phyloP scores from a whole-genome alignment of 2,888 invertebrate species.

The Lampropteryx suffumata region DNA sequence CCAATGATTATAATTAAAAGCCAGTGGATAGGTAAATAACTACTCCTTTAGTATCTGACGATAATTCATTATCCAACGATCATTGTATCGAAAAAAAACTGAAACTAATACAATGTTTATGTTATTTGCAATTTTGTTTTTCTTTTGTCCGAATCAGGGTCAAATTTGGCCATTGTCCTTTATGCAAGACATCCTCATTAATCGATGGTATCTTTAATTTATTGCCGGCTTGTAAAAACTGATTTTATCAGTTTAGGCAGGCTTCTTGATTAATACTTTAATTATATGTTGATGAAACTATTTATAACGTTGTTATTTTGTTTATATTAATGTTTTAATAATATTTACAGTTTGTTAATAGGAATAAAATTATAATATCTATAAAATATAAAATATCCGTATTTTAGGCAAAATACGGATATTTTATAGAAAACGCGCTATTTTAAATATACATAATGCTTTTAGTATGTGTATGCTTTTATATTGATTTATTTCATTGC shows the following conservation, averaged over 20 bases:
- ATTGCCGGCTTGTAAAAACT: constrained; percentile 13
- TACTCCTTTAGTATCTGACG: neutral
- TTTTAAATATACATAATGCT: too few species aligned
- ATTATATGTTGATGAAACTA: constrained; percentile 12
- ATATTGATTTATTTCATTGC: too few species aligned
- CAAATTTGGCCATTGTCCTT: constrained; percentile 19
- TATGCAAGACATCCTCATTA: constrained; percentile 10
- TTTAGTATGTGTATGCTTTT: too few species aligned
- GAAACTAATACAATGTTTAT: neutral
- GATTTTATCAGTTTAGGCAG: constrained; percentile 16
- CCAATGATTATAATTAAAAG: constrained; percentile 11
- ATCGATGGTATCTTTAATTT: constrained; percentile 16
- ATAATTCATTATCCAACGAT: neutral
- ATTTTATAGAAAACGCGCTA: too few species aligned
- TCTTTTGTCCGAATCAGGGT: constrained; percentile 4
- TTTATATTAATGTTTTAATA: constrained; percentile 5
- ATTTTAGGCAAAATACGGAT: too few species aligned
- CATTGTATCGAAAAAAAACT: too few species aligned
- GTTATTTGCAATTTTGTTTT: constrained; percentile 1
- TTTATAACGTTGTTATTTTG: constrained; percentile 1
- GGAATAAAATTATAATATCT: too few species aligned
- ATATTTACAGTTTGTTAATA: neutral
- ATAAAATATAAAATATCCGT: too few species aligned
- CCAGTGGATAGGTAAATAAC: neutral
- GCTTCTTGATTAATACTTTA: constrained; percentile 22